phyloP scores from a whole-genome alignment of 2,888 invertebrate genomes.

The Thumatha senex region DNA sequence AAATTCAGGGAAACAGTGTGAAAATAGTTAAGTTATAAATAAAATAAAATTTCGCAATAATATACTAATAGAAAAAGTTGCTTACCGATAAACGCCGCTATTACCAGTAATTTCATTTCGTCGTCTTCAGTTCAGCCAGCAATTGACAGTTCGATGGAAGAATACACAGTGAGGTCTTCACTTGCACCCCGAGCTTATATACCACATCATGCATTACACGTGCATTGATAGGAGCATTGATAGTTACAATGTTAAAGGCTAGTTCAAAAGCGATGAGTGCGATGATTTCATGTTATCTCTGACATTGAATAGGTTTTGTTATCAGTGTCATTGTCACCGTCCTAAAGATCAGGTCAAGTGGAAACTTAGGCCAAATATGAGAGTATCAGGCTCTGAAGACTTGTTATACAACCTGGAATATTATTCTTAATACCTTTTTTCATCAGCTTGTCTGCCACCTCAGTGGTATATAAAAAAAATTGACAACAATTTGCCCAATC shows the following conservation, averaged over 20 bases:
- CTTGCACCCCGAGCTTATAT: conserved; percentile 52
- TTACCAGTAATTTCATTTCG: conserved; percentile 65
- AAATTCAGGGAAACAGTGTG: no score
- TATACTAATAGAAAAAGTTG: no score
- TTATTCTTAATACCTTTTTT: no score
- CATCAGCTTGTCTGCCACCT: no score
- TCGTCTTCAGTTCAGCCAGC: conserved; percentile 31
- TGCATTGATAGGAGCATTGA: conserved; percentile 28
- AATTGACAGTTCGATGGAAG: conserved; percentile 45
- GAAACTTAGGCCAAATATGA: no score
- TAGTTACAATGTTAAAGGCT: conserved; percentile 33
- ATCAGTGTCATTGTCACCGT: not conserved
- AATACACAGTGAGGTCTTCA: conserved; percentile 54
- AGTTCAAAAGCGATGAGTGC: not conserved
- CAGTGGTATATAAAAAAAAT: no score
- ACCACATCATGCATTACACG: conserved; percentile 49
- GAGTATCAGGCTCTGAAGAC: no score
- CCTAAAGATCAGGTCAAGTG: not conserved
- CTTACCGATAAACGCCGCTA: conserved; percentile 75
- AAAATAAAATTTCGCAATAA: no score
- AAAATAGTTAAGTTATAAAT: no score
- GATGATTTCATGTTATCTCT: not conserved
- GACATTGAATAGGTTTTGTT: not conserved
- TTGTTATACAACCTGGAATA: no score
- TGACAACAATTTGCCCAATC: no score